Percentiles rank a stretch among this genome's conserved stretches.
phyloP scores from a whole-genome alignment of 2,797 vertebrate genomes.

The Falco cherrug region DNA sequence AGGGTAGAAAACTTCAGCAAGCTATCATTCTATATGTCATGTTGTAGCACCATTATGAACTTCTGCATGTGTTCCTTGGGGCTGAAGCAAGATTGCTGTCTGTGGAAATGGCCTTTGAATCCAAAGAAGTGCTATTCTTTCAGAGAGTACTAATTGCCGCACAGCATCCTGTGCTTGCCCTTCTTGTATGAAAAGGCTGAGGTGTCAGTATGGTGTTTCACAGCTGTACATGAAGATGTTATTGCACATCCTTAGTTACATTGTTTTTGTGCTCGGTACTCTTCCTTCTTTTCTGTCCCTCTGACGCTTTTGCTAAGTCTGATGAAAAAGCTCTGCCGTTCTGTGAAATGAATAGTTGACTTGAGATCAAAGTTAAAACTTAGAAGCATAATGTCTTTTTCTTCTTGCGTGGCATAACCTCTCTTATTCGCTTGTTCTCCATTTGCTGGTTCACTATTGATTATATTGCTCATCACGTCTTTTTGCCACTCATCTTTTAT shows the following conservation, averaged over 20 bases:
- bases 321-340: not conserved
- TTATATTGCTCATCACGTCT: not conserved
- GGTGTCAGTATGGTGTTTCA: not conserved
- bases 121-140: not conserved
- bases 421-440: not conserved
- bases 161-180: not conserved
- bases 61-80: not conserved
- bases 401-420: not conserved
- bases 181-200: not conserved
- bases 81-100: not conserved
- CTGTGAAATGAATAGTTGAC: not conserved
- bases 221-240: not conserved
- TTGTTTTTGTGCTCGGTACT: not conserved
- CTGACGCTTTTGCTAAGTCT: not conserved
- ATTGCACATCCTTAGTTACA: not conserved
- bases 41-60: rapidly evolving
- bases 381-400: not conserved
- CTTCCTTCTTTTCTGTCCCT: not conserved
- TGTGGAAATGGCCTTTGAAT: not conserved
- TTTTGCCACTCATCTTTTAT: not conserved
- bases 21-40: not conserved
- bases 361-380: not conserved
- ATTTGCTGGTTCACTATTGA: not conserved
- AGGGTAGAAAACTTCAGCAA: not conserved
- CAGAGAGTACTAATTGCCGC: not conserved